Base-by-base conservation (phyloP, 2,888 invertebrate genomes). In the Caenorhabditis uteleia region DNA sequence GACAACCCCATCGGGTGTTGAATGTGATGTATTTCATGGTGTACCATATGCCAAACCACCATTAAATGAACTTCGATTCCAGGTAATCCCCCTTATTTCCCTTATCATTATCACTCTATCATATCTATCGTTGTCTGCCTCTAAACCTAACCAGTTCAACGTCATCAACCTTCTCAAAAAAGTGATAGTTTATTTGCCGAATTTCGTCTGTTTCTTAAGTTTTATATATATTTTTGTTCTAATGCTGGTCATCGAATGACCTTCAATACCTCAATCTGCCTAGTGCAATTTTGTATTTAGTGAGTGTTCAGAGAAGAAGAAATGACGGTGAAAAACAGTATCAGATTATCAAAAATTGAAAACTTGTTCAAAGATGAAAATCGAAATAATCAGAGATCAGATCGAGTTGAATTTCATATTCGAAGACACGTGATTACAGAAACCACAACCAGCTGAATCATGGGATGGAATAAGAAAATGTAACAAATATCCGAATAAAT, bases 11-110 rank as follows among this genome's bases (percentile, higher is more conserved):
- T 33, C 50, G 18, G 68, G 68, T n/a, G 42, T 50, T 14, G 38
- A 49, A 4, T 68, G 65, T 36, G 68, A 71, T 27, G 64, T 59
- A 38, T 74, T 68, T 43, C 58, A 65, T 8, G 74, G 74, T 34
- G 62, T 74, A 14, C 74, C 74, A 10, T 74, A 64, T 33, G 74
- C 74, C 0, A 50, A 66, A 18, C 71, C 74, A 16, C 74, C 74
- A 2, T 31, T 68, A 1, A 72, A 68, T 7, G 53, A 61, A 27
- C 61, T 68, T n/a, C 58, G 74, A 29, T 74, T 74, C 48, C 44
- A 62, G 64, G 74, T 74, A 5, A n/a, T n/a, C 27, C 27, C 14
- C 20, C 14, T 54, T 55, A 36, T 46, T 57, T n/a, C n/a, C n/a
- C n/a, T n/a, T n/a, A n/a, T n/a, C n/a, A n/a, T n/a, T 14, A 12